Percentiles rank a stretch among this genome's conserved stretches.
Evolutionary conservation across 2,888 invertebrate species (phyloP).

Genomic region (Brachynemurus nebulosus): DNA sequence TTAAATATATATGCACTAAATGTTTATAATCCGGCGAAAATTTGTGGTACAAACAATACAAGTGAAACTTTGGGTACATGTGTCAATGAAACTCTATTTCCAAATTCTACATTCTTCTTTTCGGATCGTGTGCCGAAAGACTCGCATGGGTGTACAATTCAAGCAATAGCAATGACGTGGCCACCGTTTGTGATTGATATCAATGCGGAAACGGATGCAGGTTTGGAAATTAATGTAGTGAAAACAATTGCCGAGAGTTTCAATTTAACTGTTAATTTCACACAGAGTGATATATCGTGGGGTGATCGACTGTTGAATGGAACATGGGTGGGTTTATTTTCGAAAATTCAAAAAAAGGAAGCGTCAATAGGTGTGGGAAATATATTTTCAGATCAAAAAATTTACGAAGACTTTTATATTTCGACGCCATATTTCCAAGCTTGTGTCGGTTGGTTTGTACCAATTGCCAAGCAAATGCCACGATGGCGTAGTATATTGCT

Average conservation of each 20-base stretch:
- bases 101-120: constrained; percentile 10
- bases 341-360: constrained; percentile 26
- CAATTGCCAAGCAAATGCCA: constrained; percentile 34
- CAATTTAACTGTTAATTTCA: constrained; percentile 20
- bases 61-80: constrained; percentile 12
- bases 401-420: constrained; percentile 40
- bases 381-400: constrained; percentile 42
- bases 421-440: constrained; percentile 40
- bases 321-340: constrained; percentile 39
- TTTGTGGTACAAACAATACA: constrained; percentile 1
- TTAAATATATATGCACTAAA: not conserved
- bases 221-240: constrained; percentile 21
- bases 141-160: constrained; percentile 17
- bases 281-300: constrained; percentile 33
- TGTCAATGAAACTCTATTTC: constrained; percentile 12
- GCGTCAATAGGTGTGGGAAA: constrained; percentile 42
- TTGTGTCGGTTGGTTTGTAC: constrained; percentile 43
- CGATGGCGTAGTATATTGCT: constrained; percentile 38
- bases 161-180: constrained; percentile 17
- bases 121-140: constrained; percentile 8
- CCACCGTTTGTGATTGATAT: constrained; percentile 22
- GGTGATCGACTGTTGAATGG: constrained; percentile 30
- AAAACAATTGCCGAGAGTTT: constrained; percentile 16
- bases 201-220: constrained; percentile 7
- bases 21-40: constrained; percentile 2